phyloP scores from a whole-genome alignment of 2,797 vertebrate species.

The Amniataba percoides region DNA sequence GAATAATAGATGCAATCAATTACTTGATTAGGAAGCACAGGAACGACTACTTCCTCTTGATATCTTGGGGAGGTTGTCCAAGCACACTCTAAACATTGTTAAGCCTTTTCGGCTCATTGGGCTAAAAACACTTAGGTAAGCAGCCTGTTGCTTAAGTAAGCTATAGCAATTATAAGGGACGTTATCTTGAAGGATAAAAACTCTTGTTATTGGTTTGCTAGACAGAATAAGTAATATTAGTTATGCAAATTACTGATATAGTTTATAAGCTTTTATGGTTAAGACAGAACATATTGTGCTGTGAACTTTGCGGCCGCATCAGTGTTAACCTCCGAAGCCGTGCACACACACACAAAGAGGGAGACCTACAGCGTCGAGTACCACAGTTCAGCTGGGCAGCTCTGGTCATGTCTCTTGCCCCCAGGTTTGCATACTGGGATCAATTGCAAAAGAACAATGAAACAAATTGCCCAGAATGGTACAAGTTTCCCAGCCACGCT shows the following conservation, averaged over 20 bases:
- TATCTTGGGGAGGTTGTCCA: slow-evolving; percentile 73
- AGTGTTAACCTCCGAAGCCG: slow-evolving; percentile 20
- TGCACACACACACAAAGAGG: slow-evolving; percentile 14
- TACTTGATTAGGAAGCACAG: slow-evolving; percentile 81
- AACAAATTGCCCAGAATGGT: slow-evolving; percentile 81
- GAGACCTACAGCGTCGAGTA: slow-evolving; percentile 23
- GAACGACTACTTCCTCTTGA: slow-evolving; percentile 82
- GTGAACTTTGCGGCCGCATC: slow-evolving; percentile 4
- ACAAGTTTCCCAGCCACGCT: slow-evolving; percentile 68
- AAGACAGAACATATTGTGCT: slow-evolving; percentile 4
- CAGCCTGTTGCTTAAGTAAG: slow-evolving; percentile 53
- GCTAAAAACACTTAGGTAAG: slow-evolving; percentile 72
- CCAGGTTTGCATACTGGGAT: slow-evolving; percentile 75
- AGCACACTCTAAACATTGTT: slow-evolving; percentile 74
- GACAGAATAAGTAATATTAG: slow-evolving; percentile 15
- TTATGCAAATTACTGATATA: background rate
- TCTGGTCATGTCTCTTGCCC: slow-evolving; percentile 59
- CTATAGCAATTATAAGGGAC: slow-evolving; percentile 42
- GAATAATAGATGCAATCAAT: slow-evolving; percentile 86
- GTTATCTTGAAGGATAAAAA: slow-evolving; percentile 45
- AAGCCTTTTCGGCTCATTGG: slow-evolving; percentile 75
- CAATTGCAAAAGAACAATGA: slow-evolving; percentile 80
- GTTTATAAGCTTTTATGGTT: slow-evolving; percentile 9
- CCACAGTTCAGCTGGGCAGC: slow-evolving; percentile 52
- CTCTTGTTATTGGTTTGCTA: slow-evolving; percentile 20